Conservation (phyloP, 2,888 invertebrate species). For the Steinernema scapterisci region DNA sequence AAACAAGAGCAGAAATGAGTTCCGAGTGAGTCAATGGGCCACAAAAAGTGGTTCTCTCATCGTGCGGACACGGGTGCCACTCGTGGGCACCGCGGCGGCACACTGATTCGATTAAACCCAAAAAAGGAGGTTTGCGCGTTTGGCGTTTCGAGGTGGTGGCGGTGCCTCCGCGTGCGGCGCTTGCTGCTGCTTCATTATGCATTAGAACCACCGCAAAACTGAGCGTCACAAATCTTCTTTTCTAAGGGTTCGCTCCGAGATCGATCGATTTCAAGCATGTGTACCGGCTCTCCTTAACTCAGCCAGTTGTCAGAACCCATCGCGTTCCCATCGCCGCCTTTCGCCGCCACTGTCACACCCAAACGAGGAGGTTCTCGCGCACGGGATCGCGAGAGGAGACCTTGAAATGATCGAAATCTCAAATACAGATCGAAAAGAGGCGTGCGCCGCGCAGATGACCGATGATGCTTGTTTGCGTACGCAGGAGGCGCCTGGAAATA, state of each 20-base stretch:
- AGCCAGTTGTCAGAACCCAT: too few relatives aligned
- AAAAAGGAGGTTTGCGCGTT: neutral
- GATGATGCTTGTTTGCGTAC: too few relatives aligned
- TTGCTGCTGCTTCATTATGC: conserved; percentile 19
- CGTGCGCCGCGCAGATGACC: too few relatives aligned
- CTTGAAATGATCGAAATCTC: conserved; percentile 10
- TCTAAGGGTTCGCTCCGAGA: neutral
- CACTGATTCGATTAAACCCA: conserved; percentile 9
- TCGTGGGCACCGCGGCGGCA: too few relatives aligned
- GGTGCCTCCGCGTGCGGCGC: too few relatives aligned
- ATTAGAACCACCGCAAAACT: neutral
- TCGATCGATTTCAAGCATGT: neutral
- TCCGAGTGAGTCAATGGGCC: neutral
- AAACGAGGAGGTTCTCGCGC: neutral
- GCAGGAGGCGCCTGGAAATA: too few relatives aligned
- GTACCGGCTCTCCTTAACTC: too few relatives aligned
- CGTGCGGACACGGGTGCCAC: too few relatives aligned
- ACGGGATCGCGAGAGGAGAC: neutral
- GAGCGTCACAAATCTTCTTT: too few relatives aligned
- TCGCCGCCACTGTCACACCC: neutral
- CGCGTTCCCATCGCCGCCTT: too few relatives aligned
- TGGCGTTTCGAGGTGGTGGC: neutral
- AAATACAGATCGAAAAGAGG: neutral
- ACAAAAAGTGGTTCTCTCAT: neutral
- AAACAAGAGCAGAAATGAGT: neutral